Evolutionary conservation across 1,140 invertebrate species (phyloP).

Genomic region (Oppia nitens): DNA sequence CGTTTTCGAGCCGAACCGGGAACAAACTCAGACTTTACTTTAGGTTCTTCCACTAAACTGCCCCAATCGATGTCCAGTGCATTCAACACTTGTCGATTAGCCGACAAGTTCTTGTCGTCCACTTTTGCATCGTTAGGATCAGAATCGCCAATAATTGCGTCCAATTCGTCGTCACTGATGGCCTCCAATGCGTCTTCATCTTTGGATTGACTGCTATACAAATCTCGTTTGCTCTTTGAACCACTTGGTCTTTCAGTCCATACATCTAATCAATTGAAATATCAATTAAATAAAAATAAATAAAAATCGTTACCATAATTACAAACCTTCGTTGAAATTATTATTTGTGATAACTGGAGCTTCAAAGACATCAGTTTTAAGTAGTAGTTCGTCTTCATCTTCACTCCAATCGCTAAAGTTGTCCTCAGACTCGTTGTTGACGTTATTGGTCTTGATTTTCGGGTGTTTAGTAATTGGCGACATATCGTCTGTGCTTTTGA

Average conservation of each 20-base stretch:
- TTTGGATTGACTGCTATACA: background rate
- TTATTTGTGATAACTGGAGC: no score
- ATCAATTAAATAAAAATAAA: background rate
- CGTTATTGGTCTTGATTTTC: background rate
- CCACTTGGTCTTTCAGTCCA: background rate
- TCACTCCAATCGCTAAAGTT: background rate
- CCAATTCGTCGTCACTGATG: slow-evolving; percentile 22
- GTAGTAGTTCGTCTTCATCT: background rate
- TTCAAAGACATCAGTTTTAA: background rate
- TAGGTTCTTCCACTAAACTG: slow-evolving; percentile 13
- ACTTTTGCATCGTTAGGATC: slow-evolving; percentile 11
- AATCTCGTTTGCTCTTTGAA: no score
- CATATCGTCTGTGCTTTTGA: no score
- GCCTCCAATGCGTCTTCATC: slow-evolving; percentile 20
- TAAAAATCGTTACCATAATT: background rate
- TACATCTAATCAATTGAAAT: background rate
- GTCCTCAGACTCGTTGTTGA: background rate
- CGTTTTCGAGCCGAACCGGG: slow-evolving; percentile 16
- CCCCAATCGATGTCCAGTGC: slow-evolving; percentile 20
- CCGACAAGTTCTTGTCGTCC: background rate
- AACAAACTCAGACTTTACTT: slow-evolving; percentile 12
- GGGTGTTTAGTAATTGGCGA: background rate
- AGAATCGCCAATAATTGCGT: slow-evolving; percentile 20
- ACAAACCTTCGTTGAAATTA: no score
- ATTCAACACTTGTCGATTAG: slow-evolving; percentile 15